Evolutionary conservation across 2,113 vertebrate genomes (phyloP).

Genomic region (Lota lota): DNA sequence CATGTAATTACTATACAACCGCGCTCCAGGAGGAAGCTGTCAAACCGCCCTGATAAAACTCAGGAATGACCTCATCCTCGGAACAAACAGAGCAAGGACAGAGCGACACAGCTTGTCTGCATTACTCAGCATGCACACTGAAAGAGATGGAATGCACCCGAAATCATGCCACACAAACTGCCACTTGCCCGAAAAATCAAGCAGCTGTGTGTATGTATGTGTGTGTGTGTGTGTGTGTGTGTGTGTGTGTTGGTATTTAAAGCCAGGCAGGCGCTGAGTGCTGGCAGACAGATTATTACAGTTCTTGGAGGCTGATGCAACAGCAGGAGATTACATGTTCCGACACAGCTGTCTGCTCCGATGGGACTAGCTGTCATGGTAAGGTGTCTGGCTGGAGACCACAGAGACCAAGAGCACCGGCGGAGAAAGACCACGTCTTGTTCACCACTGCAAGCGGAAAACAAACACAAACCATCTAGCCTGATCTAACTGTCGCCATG

Average conservation of each 20-base stretch:
- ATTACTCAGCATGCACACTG: slow-evolving; percentile 9
- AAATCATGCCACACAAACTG: slow-evolving; percentile 15
- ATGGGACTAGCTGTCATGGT: slow-evolving; percentile 14
- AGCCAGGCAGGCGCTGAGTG: neutral
- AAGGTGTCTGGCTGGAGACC: slow-evolving; percentile 13
- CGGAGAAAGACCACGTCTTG: neutral
- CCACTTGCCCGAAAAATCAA: neutral
- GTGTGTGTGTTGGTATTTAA: neutral
- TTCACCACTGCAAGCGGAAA: neutral
- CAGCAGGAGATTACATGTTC: slow-evolving; percentile 46
- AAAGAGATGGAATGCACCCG: slow-evolving; percentile 5
- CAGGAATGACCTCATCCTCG: neutral
- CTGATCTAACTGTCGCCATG: neutral
- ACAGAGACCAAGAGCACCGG: neutral
- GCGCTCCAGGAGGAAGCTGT: neutral
- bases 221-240: neutral
- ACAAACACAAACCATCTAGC: neutral
- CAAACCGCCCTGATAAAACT: slow-evolving; percentile 1
- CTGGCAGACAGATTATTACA: slow-evolving; percentile 6
- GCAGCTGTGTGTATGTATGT: slow-evolving; percentile 12
- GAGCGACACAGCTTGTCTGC: slow-evolving; percentile 6
- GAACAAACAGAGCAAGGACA: neutral
- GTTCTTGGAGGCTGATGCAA: slow-evolving; percentile 37
- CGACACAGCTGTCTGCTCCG: slow-evolving; percentile 29
- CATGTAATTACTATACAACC: neutral